A percentile compares a stretch with the other conserved stretches of the same genome.
Evolutionary conservation across 2,888 invertebrate genomes (phyloP).

Genomic region (Gasteruption jaculator): DNA sequence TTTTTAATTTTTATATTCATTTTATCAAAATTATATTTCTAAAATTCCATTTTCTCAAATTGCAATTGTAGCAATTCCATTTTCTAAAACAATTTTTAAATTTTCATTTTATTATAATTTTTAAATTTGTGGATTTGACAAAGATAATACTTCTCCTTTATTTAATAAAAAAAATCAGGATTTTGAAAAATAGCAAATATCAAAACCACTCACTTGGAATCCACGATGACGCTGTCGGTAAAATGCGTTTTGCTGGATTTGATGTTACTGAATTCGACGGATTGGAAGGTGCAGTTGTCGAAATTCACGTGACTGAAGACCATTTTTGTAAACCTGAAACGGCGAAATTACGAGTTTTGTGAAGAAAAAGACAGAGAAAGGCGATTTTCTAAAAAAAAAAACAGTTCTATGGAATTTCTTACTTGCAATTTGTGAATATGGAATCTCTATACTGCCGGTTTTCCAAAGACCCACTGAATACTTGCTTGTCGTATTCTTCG

Average conservation of each 20-base stretch:
- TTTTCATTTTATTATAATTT: background rate
- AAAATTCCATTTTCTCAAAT: too few relatives aligned
- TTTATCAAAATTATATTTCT: background rate
- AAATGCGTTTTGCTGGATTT: conserved; percentile 69
- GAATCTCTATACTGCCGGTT: conserved; percentile 62
- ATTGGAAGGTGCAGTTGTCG: conserved; percentile 65
- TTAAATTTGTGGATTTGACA: background rate
- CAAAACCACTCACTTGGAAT: conserved; percentile 57
- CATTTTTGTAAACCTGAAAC: conserved; percentile 59
- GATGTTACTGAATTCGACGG: conserved; percentile 66
- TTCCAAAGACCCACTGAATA: conserved; percentile 62
- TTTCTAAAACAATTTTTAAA: too few relatives aligned
- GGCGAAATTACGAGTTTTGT: conserved; percentile 2
- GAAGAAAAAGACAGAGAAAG: background rate
- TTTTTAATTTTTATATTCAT: too few relatives aligned
- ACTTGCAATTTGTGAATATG: conserved; percentile 61
- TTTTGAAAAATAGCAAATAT: background rate
- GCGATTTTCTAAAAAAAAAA: background rate
- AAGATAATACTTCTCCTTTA: background rate
- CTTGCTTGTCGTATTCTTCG: conserved; percentile 45
- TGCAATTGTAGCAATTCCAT: too few relatives aligned
- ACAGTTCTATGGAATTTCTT: too few relatives aligned
- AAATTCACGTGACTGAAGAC: conserved; percentile 70
- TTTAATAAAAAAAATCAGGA: background rate
- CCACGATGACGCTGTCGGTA: conserved; percentile 59